Evolutionary conservation across 1,140 invertebrate species (phyloP), one percentile per base, ranked within the genome.

Genomic region (Aculops lycopersici): DNA sequence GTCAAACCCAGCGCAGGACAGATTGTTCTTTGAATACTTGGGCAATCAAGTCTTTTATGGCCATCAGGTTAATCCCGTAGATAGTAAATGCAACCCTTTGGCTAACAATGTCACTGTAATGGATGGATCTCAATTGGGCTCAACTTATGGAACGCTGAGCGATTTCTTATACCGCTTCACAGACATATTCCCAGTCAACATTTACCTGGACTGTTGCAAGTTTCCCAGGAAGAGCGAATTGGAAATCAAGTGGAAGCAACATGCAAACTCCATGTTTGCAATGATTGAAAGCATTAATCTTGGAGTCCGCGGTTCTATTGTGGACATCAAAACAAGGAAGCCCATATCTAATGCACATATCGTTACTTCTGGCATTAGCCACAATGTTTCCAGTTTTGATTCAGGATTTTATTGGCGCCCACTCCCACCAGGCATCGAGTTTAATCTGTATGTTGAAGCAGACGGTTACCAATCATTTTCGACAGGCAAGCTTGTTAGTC

Each of bases 161-260:
- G 88, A 97, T 57, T 97, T 84, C 55, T 95, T 94, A 60, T 97
- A 97, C 56, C 61, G 78, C 3, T 67, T 72, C 45, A 88, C 76
- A 8, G 94, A 94, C 57, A 81, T 81, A 52, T 83, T 90, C 54
- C 90, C 97, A 56, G 69, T 95, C 39, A 95, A 88, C 4, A 70
- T 98, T 47, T 88, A 97, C 55, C 55, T 97, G 39, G 78, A 75
- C 37, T 97, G 90, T 61, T 84, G 79, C 57, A 97, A 97, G 60
- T 92, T 72, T 59, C 86, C 88, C 0, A 42, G 46, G 3, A 69
- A 71, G 0, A 59, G 57, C 2, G 55, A 65, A 3, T 53, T 98
- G 47, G 64, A 68, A 1, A 51, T 58, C 13, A 75, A 80, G 59
- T 98, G 90, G 90, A 48, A 58, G 8, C 63, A 69, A 36, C 97